Conservation (phyloP, 2,113 vertebrate species). For the Carettochelys insculpta region DNA sequence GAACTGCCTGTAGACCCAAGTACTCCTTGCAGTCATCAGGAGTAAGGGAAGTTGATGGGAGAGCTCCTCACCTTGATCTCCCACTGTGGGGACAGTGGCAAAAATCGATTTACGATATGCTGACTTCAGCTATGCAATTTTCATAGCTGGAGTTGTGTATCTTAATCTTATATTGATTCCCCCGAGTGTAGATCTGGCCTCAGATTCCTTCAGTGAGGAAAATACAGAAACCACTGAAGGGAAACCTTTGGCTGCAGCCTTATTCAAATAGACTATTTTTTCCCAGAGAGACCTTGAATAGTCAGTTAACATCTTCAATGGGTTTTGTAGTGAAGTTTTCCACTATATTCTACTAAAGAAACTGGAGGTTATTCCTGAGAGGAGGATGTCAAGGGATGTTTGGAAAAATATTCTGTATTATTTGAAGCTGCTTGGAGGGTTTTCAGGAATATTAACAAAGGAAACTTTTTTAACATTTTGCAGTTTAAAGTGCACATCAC, state of each 20-base stretch:
- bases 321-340: not conserved
- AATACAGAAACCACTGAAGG: not conserved
- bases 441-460: conserved; percentile 10
- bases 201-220: not conserved
- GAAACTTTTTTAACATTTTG: not conserved
- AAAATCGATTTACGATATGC: no score
- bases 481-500: not conserved
- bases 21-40: no score
- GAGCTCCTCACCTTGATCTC: no score
- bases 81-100: no score
- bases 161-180: no score
- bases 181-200: no score
- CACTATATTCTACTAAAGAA: not conserved
- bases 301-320: not conserved
- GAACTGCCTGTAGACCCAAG: no score
- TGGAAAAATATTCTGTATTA: not conserved
- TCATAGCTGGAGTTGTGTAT: no score
- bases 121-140: no score
- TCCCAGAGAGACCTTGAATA: not conserved
- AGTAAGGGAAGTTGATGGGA: no score
- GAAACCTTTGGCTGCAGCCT: not conserved
- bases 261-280: not conserved
- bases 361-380: not conserved
- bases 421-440: not conserved
- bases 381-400: not conserved